phyloP scores from a whole-genome alignment of 2,888 invertebrate genomes.

The Athetis lepigone region DNA sequence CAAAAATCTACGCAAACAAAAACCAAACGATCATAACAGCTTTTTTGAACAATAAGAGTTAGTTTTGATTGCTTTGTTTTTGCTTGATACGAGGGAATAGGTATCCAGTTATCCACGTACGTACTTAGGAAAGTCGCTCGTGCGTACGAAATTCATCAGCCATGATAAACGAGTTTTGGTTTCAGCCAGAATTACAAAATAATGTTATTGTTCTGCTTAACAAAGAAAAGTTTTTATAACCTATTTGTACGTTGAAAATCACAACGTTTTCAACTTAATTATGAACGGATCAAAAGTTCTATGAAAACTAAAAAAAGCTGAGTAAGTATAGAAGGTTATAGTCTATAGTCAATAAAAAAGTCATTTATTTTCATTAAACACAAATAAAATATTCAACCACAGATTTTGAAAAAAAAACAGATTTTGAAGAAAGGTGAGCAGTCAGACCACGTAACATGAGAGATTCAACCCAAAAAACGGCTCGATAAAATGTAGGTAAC shows the following conservation, averaged over 20 bases:
- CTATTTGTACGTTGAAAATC: neutral
- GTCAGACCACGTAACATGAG: no score
- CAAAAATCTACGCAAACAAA: no score
- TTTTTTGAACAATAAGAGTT: neutral
- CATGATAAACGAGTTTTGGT: constrained; percentile 39
- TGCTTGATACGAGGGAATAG: constrained; percentile 6
- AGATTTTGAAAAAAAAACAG: no score
- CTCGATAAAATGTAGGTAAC: no score
- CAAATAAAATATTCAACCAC: no score
- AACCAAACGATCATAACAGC: no score
- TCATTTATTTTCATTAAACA: no score
- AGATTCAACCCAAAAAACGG: no score
- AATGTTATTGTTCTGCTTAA: constrained; percentile 8
- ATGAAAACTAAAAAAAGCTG: neutral
- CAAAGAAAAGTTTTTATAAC: constrained; percentile 1
- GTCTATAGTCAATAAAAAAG: no score
- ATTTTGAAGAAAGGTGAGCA: no score
- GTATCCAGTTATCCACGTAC: neutral
- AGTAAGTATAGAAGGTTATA: no score
- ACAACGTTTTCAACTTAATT: neutral
- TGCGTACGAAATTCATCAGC: constrained; percentile 39
- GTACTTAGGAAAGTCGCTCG: constrained; percentile 16
- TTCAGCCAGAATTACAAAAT: constrained; percentile 17
- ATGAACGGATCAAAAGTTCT: constrained; percentile 1
- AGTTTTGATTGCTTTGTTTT: constrained; percentile 4